phyloP scores from a whole-genome alignment of 2,113 vertebrate genomes.

The Progne subis region DNA sequence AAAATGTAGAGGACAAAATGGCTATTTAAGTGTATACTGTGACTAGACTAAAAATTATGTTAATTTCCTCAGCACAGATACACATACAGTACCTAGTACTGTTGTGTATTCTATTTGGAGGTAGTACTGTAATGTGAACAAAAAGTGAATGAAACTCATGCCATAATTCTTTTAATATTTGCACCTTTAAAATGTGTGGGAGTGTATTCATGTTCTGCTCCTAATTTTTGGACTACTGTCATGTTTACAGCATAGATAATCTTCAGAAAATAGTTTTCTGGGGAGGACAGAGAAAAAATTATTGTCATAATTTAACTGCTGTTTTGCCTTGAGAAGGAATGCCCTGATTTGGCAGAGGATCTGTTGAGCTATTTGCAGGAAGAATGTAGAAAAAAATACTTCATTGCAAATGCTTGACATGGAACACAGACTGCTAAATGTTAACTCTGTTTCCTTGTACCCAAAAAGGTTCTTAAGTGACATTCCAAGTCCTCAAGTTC shows the following conservation, averaged over 20 bases:
- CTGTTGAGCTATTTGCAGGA: neutral
- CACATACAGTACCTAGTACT: neutral
- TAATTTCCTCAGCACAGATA: neutral
- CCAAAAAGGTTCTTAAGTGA: slow-evolving; percentile 83
- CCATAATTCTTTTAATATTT: neutral
- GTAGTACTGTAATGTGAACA: neutral
- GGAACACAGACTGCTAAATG: neutral
- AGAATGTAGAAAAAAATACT: neutral
- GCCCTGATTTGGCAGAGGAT: neutral
- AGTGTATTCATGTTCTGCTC: neutral
- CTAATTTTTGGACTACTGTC: neutral
- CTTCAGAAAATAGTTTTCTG: neutral
- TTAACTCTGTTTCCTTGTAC: neutral
- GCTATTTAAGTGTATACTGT: neutral
- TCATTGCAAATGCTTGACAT: neutral
- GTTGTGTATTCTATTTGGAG: neutral
- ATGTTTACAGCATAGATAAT: neutral
- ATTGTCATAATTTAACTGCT: neutral
- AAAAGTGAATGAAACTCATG: neutral
- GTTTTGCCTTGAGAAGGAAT: neutral
- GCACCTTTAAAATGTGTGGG: neutral
- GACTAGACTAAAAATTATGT: neutral
- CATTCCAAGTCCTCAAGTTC: slow-evolving; percentile 82
- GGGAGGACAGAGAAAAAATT: neutral
- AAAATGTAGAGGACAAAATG: neutral